Conservation (phyloP, 2,888 invertebrate species). For the Druceiella hillmani region DNA sequence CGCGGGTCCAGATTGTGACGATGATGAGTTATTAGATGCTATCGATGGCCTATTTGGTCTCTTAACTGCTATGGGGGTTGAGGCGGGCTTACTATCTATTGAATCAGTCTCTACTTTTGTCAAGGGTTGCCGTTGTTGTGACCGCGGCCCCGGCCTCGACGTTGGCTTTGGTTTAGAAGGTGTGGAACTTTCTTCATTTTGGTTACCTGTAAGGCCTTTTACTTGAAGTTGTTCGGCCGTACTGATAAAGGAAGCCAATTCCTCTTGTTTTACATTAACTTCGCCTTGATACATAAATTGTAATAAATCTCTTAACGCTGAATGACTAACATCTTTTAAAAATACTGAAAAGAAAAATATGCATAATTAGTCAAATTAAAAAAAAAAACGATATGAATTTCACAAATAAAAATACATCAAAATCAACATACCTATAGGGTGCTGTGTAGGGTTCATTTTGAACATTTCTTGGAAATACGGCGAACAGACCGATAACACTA, state of each 20-base stretch:
- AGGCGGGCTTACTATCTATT: slow-evolving; percentile 57
- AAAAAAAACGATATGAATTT: slow-evolving; percentile 3
- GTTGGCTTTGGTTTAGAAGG: slow-evolving; percentile 55
- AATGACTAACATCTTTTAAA: slow-evolving; percentile 65
- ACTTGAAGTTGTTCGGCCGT: slow-evolving; percentile 68
- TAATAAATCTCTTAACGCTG: slow-evolving; percentile 62
- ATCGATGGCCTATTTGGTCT: slow-evolving; percentile 60
- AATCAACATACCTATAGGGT: slow-evolving; percentile 55
- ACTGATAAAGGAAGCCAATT: slow-evolving; percentile 65
- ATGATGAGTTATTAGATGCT: slow-evolving; percentile 55
- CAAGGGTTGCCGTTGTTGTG: slow-evolving; percentile 58
- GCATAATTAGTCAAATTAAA: slow-evolving; percentile 17
- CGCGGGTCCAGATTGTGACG: slow-evolving; percentile 54
- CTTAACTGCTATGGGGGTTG: slow-evolving; percentile 57
- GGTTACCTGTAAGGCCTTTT: slow-evolving; percentile 64
- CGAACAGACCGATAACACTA: slow-evolving; percentile 68
- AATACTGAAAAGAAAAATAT: slow-evolving; percentile 50
- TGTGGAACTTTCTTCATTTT: slow-evolving; percentile 53
- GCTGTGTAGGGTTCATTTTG: slow-evolving; percentile 63
- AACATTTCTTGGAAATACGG: slow-evolving; percentile 70
- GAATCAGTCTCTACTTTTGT: slow-evolving; percentile 56
- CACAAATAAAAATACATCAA: not conserved
- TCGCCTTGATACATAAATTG: slow-evolving; percentile 70
- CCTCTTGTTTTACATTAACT: slow-evolving; percentile 68
- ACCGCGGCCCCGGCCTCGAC: slow-evolving; percentile 58